Conservation (phyloP, 2,888 invertebrate genomes). For the Synanthedon tipuliformis region DNA sequence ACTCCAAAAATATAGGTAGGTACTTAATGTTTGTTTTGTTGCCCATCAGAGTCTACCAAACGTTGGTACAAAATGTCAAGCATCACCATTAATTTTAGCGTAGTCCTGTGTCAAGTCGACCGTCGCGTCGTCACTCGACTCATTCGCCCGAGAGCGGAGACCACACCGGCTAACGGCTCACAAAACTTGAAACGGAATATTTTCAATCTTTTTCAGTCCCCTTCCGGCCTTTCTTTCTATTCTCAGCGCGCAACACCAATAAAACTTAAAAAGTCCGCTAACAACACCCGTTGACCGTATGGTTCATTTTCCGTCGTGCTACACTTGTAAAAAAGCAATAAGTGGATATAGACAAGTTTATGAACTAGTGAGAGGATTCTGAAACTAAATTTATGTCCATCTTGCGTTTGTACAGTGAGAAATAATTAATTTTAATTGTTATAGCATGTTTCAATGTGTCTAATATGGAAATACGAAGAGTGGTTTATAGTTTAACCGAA, state of each 20-base stretch:
- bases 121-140: slow-evolving; percentile 2
- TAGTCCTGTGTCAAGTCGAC: background rate
- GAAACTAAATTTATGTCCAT: too few relatives aligned
- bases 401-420: background rate
- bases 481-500: too few relatives aligned
- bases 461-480: too few relatives aligned
- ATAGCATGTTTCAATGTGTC: background rate
- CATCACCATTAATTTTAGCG: background rate
- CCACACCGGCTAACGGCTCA: slow-evolving; percentile 35
- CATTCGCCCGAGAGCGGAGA: slow-evolving; percentile 18
- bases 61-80: background rate
- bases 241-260: slow-evolving; percentile 9
- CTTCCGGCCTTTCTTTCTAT: slow-evolving; percentile 33
- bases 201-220: slow-evolving; percentile 33
- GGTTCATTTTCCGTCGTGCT: slow-evolving; percentile 25
- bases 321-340: background rate
- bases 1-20: too few relatives aligned
- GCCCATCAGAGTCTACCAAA: background rate
- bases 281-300: slow-evolving; percentile 30
- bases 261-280: slow-evolving; percentile 26
- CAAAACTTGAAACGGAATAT: slow-evolving; percentile 39
- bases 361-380: background rate
- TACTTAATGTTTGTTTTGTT: too few relatives aligned
- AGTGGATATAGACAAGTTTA: background rate
- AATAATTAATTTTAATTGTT: background rate